These are phyloP conservation scores for Junonia oenone DNA, from an alignment of 2,888 invertebrate species.

Conservation along the genomic window DNA sequence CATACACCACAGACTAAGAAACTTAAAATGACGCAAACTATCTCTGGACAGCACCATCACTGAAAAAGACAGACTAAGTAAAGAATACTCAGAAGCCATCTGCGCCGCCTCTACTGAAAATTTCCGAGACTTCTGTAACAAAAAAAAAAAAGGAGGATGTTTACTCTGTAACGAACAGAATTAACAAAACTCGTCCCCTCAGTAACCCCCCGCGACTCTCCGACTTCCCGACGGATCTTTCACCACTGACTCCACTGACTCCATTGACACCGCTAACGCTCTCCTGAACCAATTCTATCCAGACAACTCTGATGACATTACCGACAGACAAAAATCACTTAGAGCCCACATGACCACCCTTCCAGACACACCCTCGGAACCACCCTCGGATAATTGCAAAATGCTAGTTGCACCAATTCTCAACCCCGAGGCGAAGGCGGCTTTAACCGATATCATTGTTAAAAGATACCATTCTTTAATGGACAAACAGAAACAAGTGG, in stretches of 20 bases:
- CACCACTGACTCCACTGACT: conserved; percentile 9
- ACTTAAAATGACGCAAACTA: too few species aligned
- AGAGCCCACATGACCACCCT: too few species aligned
- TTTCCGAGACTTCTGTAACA: conserved; percentile 20
- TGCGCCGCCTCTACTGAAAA: not conserved
- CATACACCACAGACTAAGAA: too few species aligned
- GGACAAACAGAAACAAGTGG: too few species aligned
- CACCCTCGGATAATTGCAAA: too few species aligned
- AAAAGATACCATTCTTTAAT: too few species aligned
- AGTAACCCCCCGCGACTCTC: conserved; percentile 10
- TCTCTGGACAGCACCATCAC: too few species aligned
- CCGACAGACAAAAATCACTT: too few species aligned
- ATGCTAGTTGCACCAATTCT: too few species aligned
- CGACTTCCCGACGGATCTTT: conserved; percentile 4
- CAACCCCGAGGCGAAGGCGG: too few species aligned
- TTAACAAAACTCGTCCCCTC: conserved; percentile 10
- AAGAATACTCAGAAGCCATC: not conserved
- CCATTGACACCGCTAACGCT: conserved; percentile 15
- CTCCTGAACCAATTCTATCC: conserved; percentile 25
- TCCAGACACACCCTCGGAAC: conserved; percentile 10
- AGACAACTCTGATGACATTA: conserved; percentile 11
- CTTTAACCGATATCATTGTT: too few species aligned
- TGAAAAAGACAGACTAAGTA: not conserved
- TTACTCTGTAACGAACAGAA: conserved; percentile 22
- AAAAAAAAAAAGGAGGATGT: too few species aligned